phyloP scores from a whole-genome alignment of 2,797 vertebrate species.

The Chrysocyon brachyurus region DNA sequence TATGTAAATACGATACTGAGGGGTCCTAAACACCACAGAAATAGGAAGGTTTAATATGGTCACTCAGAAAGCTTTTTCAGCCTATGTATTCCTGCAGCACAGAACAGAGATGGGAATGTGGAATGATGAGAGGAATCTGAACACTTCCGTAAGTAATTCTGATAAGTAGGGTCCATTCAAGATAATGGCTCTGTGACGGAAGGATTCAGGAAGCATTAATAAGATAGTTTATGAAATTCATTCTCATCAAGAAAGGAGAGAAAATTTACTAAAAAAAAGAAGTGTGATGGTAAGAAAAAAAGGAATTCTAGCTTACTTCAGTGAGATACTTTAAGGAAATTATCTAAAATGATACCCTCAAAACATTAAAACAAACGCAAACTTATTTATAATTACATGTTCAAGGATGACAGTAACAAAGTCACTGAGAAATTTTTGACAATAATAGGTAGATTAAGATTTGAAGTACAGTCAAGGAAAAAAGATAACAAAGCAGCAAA shows the following conservation, averaged over 20 bases:
- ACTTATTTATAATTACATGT: not conserved
- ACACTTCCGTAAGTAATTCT: not conserved
- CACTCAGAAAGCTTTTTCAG: conserved; percentile 26
- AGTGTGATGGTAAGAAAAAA: not conserved
- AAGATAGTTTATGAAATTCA: conserved; percentile 29
- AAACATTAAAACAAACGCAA: conserved; percentile 24
- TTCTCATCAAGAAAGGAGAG: conserved; percentile 33
- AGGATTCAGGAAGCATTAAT: conserved; percentile 1
- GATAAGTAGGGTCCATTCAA: not conserved
- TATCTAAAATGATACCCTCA: not conserved
- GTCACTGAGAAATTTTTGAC: not conserved
- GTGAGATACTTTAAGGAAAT: conserved; percentile 18
- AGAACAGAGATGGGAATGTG: not conserved
- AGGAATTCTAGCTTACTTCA: conserved; percentile 11
- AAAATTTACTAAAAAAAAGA: conserved; percentile 16
- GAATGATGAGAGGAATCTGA: not conserved
- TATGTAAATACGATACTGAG: not conserved
- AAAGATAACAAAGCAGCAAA: conserved; percentile 4
- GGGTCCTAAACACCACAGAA: not conserved
- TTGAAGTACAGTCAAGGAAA: not conserved
- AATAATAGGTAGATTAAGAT: not conserved
- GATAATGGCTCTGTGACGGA: not conserved
- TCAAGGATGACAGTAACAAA: not conserved
- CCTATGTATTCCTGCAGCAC: not conserved
- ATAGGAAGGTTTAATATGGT: not conserved